Evolutionary conservation across 2,888 invertebrate genomes (phyloP), one percentile per base, ranked within the genome.

Genomic region (Cyrtodaria siliqua): DNA sequence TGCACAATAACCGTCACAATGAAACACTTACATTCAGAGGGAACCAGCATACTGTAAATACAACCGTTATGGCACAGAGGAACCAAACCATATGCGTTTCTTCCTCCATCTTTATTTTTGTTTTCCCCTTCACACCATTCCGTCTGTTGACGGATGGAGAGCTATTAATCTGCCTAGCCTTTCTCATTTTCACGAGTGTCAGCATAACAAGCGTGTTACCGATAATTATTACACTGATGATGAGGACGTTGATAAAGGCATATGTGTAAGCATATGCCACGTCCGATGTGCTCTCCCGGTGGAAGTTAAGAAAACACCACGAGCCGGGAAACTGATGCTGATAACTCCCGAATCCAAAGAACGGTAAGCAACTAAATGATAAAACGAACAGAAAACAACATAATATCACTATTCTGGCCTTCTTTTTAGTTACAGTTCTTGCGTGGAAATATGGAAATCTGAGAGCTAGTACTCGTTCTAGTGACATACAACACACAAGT

Each of bases 291-390:
- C 76, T 78, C 55, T 87, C 81, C 57, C 88, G 82, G 75, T 92
- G 92, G 57, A 91, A 89, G 76, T 92, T 91, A 59, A 93, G 80
- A 72, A 91, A 93, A 78, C 92, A 92, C 92, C 92, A 93, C 2
- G 91, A 91, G 2, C 90, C 88, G 1, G 92, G 92, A 84, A 88
- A 92, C 79, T 93, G 92, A n/a, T 86, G 83, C 12, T 87, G 91
- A 75, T 90, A 92, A 66, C 87, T 88, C 16, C 92, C 91, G 63
- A 91, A 87, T 2, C 92, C 92, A 56, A 92, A 73, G 26, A 93
- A 82, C 0, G 93, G 93, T 71, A 91, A 64, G 23, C 87, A 77
- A 60, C 91, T 88, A 66, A 92, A 89, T 29, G 86, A 52, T 1
- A 87, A 63, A 16, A 88, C 86, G 68, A 90, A 84, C 14, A 87